These are phyloP conservation scores for Gerris buenoi DNA, from an alignment of 1,140 invertebrate genomes.

Conservation along the genomic window DNA sequence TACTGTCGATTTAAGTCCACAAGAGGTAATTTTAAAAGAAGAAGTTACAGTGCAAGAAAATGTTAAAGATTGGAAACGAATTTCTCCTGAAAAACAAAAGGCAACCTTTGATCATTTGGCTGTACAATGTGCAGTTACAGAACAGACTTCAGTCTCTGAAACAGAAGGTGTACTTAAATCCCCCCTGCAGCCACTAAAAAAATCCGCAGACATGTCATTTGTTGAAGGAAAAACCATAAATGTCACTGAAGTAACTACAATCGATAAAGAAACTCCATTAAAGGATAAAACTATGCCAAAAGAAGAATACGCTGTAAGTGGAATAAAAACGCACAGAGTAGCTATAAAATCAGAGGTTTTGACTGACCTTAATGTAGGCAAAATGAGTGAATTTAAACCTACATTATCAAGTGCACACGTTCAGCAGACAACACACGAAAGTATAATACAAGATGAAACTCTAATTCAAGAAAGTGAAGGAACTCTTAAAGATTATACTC, in stretches of 20 bases:
- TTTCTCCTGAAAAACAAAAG: slow-evolving; percentile 18
- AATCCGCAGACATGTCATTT: slow-evolving; percentile 17
- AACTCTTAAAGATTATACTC: slow-evolving; percentile 28
- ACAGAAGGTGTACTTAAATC: slow-evolving; percentile 19
- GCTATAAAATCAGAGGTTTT: slow-evolving; percentile 36
- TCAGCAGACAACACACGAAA: slow-evolving; percentile 31
- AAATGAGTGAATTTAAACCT: slow-evolving; percentile 26
- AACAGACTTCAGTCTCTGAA: slow-evolving; percentile 36
- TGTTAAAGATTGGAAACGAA: slow-evolving; percentile 18
- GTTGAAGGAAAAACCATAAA: slow-evolving; percentile 19
- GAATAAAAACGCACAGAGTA: slow-evolving; percentile 34
- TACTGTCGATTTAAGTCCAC: slow-evolving; percentile 26
- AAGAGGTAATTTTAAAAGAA: slow-evolving; percentile 25
- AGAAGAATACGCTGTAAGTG: slow-evolving; percentile 31
- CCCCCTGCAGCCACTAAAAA: slow-evolving; percentile 16
- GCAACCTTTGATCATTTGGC: slow-evolving; percentile 27
- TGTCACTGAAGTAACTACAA: slow-evolving; percentile 18
- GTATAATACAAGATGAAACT: slow-evolving; percentile 34
- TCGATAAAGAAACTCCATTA: slow-evolving; percentile 31
- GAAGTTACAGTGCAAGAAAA: slow-evolving; percentile 22
- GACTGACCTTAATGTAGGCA: slow-evolving; percentile 28
- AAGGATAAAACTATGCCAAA: slow-evolving; percentile 19
- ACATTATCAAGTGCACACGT: slow-evolving; percentile 30
- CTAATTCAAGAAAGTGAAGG: slow-evolving; percentile 36
- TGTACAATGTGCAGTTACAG: slow-evolving; percentile 36